phyloP scores from a whole-genome alignment of 2,113 vertebrate genomes.

The Sorex araneus region DNA sequence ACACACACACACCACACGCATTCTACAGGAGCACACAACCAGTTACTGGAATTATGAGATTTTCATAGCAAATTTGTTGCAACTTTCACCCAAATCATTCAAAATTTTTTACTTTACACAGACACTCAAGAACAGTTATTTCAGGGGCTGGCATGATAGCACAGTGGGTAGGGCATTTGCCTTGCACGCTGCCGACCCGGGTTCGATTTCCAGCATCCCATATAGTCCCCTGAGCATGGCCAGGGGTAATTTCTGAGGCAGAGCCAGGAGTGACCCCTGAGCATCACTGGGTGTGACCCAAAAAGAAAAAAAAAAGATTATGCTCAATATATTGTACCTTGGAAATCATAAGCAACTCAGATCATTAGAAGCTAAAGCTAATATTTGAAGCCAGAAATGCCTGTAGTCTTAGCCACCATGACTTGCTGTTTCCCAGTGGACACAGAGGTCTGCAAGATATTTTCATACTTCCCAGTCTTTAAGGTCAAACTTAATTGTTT shows the following conservation, averaged over 20 bases:
- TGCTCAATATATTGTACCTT: neutral
- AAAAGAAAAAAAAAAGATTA: neutral
- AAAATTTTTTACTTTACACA: neutral
- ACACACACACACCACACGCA: too few species aligned
- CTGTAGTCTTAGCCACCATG: neutral
- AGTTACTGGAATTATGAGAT: neutral
- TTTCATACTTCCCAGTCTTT: neutral
- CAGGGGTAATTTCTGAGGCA: too few species aligned
- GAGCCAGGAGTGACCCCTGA: too few species aligned
- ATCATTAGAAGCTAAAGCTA: neutral
- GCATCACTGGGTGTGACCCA: neutral
- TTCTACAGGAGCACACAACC: neutral
- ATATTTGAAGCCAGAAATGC: neutral
- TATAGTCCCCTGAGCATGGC: too few species aligned
- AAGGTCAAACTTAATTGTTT: neutral
- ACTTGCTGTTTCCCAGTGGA: neutral
- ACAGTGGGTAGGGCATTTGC: too few species aligned
- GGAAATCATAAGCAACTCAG: constrained; percentile 31
- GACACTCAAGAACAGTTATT: neutral
- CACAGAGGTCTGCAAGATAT: neutral
- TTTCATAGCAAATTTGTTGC: constrained; percentile 18
- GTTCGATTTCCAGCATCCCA: too few species aligned
- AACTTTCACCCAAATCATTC: constrained; percentile 28
- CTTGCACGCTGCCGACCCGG: too few species aligned
- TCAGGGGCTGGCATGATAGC: neutral